A percentile compares a stretch with the other conserved stretches of the same genome.
These are phyloP conservation scores for Gambusia yucatana DNA, from an alignment of 2,797 vertebrate species.

Conservation along the genomic window DNA sequence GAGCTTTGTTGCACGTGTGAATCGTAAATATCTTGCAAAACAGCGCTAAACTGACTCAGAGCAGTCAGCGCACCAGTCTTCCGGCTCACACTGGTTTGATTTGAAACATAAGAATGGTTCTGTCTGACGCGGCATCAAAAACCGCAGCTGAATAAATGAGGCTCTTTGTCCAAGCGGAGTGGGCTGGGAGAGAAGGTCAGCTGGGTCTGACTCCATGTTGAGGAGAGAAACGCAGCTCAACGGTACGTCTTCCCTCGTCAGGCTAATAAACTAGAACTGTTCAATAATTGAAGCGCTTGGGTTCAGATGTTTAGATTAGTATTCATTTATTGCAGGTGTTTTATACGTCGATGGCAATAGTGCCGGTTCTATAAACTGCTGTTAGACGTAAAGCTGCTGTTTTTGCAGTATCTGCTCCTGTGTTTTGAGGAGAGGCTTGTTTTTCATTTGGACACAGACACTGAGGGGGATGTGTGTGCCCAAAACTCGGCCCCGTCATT, in stretches of 20 bases:
- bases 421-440: background rate
- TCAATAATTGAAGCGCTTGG: background rate
- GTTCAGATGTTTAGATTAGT: background rate
- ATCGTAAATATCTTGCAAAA: background rate
- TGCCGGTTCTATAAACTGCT: background rate
- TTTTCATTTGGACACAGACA: background rate
- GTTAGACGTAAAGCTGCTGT: background rate
- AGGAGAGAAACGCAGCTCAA: constrained; percentile 28
- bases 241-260: constrained; percentile 28
- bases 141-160: constrained; percentile 10
- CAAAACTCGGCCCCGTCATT: background rate
- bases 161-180: constrained; percentile 46
- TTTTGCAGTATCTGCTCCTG: background rate
- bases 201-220: constrained; percentile 25
- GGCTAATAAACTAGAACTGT: background rate
- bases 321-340: background rate
- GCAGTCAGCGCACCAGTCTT: rapidly evolving
- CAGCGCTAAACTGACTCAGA: background rate
- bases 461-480: background rate
- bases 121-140: constrained; percentile 6
- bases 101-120: background rate
- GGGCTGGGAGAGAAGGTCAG: constrained; percentile 31
- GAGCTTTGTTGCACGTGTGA: background rate
- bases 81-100: background rate
- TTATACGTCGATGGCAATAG: too few relatives aligned